These are phyloP conservation scores for Notarius lentiginosus DNA, from an alignment of 2,113 vertebrate genomes.

Conservation along the genomic window DNA sequence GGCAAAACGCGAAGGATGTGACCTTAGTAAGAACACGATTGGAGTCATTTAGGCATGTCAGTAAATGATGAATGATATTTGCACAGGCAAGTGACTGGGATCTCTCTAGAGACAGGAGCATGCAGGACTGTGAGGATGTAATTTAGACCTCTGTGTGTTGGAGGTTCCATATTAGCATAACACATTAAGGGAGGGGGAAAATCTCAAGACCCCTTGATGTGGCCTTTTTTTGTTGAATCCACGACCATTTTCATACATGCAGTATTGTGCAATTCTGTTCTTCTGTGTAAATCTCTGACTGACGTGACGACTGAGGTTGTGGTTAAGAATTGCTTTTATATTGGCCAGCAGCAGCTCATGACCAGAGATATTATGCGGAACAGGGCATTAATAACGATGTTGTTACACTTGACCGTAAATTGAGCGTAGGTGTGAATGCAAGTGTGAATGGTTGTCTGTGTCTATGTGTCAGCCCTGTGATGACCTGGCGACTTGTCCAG, in stretches of 20 bases:
- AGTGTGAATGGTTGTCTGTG: too few relatives aligned
- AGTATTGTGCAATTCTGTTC: neutral
- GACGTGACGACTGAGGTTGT: neutral
- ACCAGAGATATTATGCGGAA: neutral
- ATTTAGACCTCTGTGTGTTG: neutral
- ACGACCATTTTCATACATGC: neutral
- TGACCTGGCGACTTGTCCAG: too few relatives aligned
- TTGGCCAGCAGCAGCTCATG: neutral
- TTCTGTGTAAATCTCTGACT: neutral
- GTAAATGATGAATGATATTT: constrained; percentile 31
- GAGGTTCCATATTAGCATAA: constrained; percentile 1
- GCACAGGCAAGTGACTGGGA: neutral
- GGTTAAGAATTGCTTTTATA: neutral
- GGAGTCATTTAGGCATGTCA: neutral
- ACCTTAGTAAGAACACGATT: neutral
- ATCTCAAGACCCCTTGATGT: neutral
- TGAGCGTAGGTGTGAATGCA: too few relatives aligned
- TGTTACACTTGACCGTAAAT: neutral
- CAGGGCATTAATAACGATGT: neutral
- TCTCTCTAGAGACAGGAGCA: neutral
- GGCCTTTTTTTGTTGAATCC: neutral
- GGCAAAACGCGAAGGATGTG: neutral
- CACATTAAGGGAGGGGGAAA: neutral
- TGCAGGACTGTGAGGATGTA: neutral
- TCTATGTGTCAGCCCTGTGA: too few relatives aligned